Evolutionary conservation across 2,113 vertebrate species (phyloP), one percentile per base, ranked within the genome.

Genomic region (Rhynchomys soricoides): DNA sequence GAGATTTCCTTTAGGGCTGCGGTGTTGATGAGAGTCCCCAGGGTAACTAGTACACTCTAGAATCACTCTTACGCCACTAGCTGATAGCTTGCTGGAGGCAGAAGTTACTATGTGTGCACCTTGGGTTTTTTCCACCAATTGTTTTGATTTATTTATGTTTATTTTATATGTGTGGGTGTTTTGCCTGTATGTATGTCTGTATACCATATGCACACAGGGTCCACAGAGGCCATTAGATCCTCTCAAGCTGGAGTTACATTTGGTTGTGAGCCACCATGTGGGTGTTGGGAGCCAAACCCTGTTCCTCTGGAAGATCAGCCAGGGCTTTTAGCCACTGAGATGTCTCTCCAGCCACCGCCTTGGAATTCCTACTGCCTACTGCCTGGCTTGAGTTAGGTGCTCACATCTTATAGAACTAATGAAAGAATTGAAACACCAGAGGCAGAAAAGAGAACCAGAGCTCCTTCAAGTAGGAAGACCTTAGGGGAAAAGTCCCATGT

Each of bases 1-100:
- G 59, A 82, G 64, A 59, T 66, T 94, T 82, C 50, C 40, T 1
- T 40, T 40, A 0, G 37, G 45, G 59, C 21, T 24, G 43, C 19
- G 3, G 57, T 50, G 45, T 45, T 74, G 12, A 43, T 17, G 0
- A 89, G 26, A 37, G 68, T 9, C 85, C 21, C 37, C 55, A 4
- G 8, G 78, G 55, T n/a, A 34, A 86, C 91, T 50, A 34, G 64
- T 74, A n/a, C 17, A 26, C 2, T 1, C 8, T 22, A 1, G 75
- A 17, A 1, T 22, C 15, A 2, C 17, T 8, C 1, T 22, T 21
- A 1, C 0, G 40, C 5, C 45, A 22, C 29, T 26, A 31, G 50
- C 15, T 7, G 34, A 68, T 43, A 13, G 43, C 50, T 34, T 4
- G 1, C 10, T n/a, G 13, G 78, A 48, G 83, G 29, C 34, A 31